Conservation (phyloP, 2,113 vertebrate genomes). For the Amblyornis subalaris region DNA sequence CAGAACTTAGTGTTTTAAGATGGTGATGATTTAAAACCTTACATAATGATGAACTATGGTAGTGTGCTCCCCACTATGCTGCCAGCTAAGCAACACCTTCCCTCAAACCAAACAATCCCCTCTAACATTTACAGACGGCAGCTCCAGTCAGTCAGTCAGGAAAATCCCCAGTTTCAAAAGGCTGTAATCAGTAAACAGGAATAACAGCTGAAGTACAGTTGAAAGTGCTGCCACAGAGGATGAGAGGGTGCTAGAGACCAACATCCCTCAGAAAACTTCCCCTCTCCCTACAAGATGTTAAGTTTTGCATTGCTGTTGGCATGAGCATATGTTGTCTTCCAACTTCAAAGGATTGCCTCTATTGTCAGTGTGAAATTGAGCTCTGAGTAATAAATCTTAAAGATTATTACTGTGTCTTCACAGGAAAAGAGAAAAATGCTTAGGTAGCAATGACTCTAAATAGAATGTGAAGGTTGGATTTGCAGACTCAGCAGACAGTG, state of each 20-base stretch:
- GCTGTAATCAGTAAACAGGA: not conserved
- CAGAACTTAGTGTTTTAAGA: not conserved
- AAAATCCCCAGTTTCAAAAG: not conserved
- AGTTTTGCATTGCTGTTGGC: not conserved
- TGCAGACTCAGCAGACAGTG: not conserved
- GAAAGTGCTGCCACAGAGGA: not conserved
- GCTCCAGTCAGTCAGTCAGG: not conserved
- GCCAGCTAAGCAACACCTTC: not conserved
- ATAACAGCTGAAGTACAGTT: not conserved
- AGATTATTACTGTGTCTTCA: not conserved
- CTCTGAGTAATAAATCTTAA: not conserved
- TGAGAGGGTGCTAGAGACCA: not conserved
- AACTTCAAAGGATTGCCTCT: not conserved
- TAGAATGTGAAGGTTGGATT: not conserved
- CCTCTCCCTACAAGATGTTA: not conserved
- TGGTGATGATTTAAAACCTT: not conserved
- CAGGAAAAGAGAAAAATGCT: conserved; percentile 14
- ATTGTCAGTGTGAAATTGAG: not conserved
- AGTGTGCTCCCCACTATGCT: not conserved
- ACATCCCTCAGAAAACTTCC: not conserved
- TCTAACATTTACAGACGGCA: not conserved
- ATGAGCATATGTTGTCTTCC: not conserved
- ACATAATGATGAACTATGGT: not conserved
- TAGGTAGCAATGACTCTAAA: not conserved
- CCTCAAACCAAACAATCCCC: not conserved